phyloP scores from a whole-genome alignment of 2,888 invertebrate species.

The Ormyrus thymus region DNA sequence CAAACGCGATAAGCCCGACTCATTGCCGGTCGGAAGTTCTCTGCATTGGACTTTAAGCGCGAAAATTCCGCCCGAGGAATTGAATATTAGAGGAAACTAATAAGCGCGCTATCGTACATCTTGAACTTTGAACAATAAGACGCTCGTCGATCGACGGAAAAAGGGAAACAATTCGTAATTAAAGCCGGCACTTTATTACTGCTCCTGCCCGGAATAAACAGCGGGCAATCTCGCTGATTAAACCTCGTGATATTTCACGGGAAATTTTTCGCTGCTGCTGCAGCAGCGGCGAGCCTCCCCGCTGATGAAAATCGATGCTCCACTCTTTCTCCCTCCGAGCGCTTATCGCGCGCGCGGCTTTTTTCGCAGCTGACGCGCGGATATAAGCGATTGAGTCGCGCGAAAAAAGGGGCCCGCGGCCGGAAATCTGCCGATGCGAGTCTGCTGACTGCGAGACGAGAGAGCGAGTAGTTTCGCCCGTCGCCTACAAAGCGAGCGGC shows the following conservation, averaged over 20 bases:
- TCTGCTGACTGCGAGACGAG: conserved; percentile 45
- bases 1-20: conserved; percentile 41
- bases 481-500: conserved; percentile 23
- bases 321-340: background rate
- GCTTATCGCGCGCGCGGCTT: background rate
- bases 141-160: background rate
- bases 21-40: conserved; percentile 34
- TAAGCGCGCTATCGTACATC: conserved; percentile 34
- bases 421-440: conserved; percentile 53
- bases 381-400: background rate
- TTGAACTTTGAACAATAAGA: no score
- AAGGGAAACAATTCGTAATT: conserved; percentile 25
- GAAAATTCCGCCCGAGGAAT: conserved; percentile 5
- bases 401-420: conserved; percentile 23
- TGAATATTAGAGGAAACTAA: conserved; percentile 31
- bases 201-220: conserved; percentile 36
- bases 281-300: background rate
- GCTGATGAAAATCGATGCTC: conserved; percentile 48
- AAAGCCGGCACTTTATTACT: conserved; percentile 29
- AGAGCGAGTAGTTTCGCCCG: conserved; percentile 16
- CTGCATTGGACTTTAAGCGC: conserved; percentile 4
- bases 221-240: conserved; percentile 45
- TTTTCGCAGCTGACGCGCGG: conserved; percentile 45
- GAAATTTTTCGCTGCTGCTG: conserved; percentile 5
- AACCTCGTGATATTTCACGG: conserved; percentile 45